These are phyloP conservation scores for Hydropsyche tenuis DNA, from an alignment of 1,140 invertebrate genomes.

Conservation along the genomic window DNA sequence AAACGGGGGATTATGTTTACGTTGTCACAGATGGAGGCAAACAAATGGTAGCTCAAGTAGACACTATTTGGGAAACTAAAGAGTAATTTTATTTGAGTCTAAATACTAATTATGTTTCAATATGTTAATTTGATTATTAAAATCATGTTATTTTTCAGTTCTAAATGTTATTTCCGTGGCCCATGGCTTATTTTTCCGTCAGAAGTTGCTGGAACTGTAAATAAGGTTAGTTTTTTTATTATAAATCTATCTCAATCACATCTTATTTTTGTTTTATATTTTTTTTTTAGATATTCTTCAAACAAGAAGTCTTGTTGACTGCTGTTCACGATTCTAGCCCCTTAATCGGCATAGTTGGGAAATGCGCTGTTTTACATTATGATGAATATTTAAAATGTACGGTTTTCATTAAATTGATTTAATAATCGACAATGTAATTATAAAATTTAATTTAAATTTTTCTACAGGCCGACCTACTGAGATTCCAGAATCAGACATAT, in stretches of 20 bases:
- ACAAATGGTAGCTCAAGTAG: constrained; percentile 91
- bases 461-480: constrained; percentile 89
- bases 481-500: constrained; percentile 91
- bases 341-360: constrained; percentile 87
- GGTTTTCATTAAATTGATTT: constrained; percentile 53
- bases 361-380: constrained; percentile 89
- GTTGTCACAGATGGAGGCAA: constrained; percentile 85
- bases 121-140: not conserved
- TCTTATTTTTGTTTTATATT: not conserved
- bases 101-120: not conserved
- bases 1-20: constrained; percentile 94
- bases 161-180: constrained; percentile 89
- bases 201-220: constrained; percentile 79
- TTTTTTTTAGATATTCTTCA: constrained; percentile 77
- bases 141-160: constrained; percentile 66
- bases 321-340: constrained; percentile 92
- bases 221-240: constrained; percentile 57
- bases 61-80: constrained; percentile 91
- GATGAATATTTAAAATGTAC: constrained; percentile 90
- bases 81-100: constrained; percentile 65
- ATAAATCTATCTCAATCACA: constrained; percentile 10
- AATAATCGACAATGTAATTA: not conserved
- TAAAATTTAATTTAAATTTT: constrained; percentile 24
- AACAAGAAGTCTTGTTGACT: constrained; percentile 92
- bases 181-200: constrained; percentile 89